Base-by-base conservation (phyloP, 1,140 invertebrate genomes). In the Scaptodrosophila lebanonensis region DNA sequence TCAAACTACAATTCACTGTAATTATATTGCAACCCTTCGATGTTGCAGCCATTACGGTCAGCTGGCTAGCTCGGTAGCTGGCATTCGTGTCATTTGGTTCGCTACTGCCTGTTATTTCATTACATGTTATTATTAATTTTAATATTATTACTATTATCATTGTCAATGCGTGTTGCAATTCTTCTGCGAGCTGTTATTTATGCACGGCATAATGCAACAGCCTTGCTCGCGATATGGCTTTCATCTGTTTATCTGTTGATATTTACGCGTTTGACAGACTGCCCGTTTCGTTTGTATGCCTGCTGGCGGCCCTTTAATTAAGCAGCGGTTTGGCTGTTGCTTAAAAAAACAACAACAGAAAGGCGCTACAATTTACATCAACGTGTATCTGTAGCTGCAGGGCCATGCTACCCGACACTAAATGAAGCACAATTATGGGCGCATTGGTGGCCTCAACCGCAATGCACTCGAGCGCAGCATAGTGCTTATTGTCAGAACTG, bases 1-100 rank as follows among this genome's bases (percentile, higher is more conserved):
- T n/a, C n/a, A n/a, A n/a, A n/a, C 22, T 4, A 59, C 73, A 70
- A 67, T 65, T 66, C 63, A 67, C 56, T 73, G 53, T 76, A 76
- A 76, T 76, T 76, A 76, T 71, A 60, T 67, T 66, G 66, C 63
- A 63, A 66, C 48, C 32, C 52, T 48, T 22, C 35, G 13, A 9
- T 36, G 45, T 13, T 25, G 29, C 15, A 25, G 45, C 16, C 35
- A 32, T 39, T 39, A 13, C 30, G 18, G 22, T 42, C 17, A n/a
- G n/a, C 11, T 39, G 45, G 29, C 42, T 27, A 29, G 43, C 33
- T 25, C 36, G 62, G 15, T 12, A 27, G 32, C 30, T 18, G 38
- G 56, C 51, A 65, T 22, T 49, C 62, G 20, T 61, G 58, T 61
- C 67, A 61, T 57, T 62, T 51, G 32, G 45, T 30, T 66, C 45